Evolutionary conservation across 1,140 invertebrate genomes (phyloP), one percentile per base, ranked within the genome.

Genomic region (Radopholus similis): DNA sequence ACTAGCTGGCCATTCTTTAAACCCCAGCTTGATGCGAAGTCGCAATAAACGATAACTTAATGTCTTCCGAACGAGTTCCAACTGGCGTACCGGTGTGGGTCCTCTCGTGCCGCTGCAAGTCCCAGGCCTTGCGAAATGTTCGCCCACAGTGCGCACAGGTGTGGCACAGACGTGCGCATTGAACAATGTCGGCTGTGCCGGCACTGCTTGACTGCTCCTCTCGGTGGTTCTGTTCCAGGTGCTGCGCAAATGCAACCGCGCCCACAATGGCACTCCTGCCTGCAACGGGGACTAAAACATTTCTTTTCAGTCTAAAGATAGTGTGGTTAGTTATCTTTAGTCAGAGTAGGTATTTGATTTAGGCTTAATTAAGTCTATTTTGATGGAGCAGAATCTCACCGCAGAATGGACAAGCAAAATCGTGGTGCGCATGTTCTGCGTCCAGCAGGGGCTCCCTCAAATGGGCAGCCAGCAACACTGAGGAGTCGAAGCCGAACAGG

Each of bases 41-140:
- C n/a, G n/a, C n/a, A n/a, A n/a, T n/a, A n/a, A n/a, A n/a, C n/a
- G n/a, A n/a, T 15, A 28, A 59, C 26, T 59, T 3, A 37, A 28
- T 15, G 11, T 28, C 21, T 0, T 32, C 38, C 13, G 1, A 8
- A 57, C 11, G 32, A 11, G 21, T 32, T 37, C 26, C n/a, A 38
- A 42, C 44, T 28, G 34, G 34, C 3, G 11, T 21, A 62, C 59
- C 59, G 28, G 59, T 62, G 34, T 62, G 59, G n/a, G 21, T 62
- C 21, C 28, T 21, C 23, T 26, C 13, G 32, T 62, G 59, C 49
- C 59, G 42, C n/a, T 49, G 3, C 18, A 62, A 26, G 15, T 62
- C 59, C 21, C 40, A 32, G 6, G 30, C 49, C 4, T 40, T 21
- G 32, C 47, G 40, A 47, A 62, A 62, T 4, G 21, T 32, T n/a